phyloP scores from a whole-genome alignment of 2,888 invertebrate genomes.

The Orthosia gracilis region DNA sequence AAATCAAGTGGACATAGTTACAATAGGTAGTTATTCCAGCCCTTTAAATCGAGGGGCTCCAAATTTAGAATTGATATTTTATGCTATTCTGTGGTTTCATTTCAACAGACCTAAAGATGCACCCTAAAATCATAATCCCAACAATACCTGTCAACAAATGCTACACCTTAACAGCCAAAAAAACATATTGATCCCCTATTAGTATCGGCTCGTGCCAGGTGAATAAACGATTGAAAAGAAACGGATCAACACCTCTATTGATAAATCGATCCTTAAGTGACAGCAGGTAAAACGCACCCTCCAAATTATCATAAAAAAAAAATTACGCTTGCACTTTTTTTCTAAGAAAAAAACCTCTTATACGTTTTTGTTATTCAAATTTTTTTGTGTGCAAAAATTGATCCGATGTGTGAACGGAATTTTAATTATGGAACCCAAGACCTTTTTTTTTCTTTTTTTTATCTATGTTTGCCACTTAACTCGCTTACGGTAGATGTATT shows the following conservation, averaged over 20 bases:
- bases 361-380: conserved; percentile 70
- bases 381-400: conserved; percentile 65
- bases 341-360: conserved; percentile 64
- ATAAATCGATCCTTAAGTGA: conserved; percentile 67
- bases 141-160: conserved; percentile 13
- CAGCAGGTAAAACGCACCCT: conserved; percentile 62
- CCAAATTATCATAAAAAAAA: conserved; percentile 57
- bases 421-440: conserved; percentile 66
- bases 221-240: conserved; percentile 54
- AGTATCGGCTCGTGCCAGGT: conserved; percentile 68
- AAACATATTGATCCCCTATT: conserved; percentile 59
- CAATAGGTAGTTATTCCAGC: not conserved
- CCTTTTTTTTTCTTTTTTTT: conserved; percentile 67
- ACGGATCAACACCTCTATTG: conserved; percentile 70
- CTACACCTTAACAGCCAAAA: not conserved
- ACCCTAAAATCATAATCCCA: conserved; percentile 17
- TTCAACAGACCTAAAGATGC: not conserved
- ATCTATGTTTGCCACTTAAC: conserved; percentile 76
- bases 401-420: conserved; percentile 78
- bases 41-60: not conserved
- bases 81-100: not conserved
- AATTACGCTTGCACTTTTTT: conserved; percentile 58
- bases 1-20: not conserved
- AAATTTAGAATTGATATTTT: not conserved
- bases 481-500: conserved; percentile 77